phyloP scores from a whole-genome alignment of 2,888 invertebrate species.

The Kuschelorhynchus macadamiae region DNA sequence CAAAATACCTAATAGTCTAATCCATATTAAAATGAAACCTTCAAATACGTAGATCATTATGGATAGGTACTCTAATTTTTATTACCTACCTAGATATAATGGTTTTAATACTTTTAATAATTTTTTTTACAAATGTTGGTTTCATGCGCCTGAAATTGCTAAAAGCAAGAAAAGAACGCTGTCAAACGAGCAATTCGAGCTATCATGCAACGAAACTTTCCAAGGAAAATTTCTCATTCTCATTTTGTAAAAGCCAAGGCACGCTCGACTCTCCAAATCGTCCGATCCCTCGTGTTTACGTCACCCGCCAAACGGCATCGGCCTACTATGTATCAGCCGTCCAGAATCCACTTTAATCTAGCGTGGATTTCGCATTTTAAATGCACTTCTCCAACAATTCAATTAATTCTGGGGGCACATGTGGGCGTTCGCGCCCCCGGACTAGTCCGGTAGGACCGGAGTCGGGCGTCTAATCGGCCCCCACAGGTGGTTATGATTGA shows the following conservation, averaged over 20 bases:
- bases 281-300: slow-evolving; percentile 43
- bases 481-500: slow-evolving; percentile 46
- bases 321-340: slow-evolving; percentile 40
- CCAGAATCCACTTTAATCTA: slow-evolving; percentile 25
- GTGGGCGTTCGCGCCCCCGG: slow-evolving; percentile 37
- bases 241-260: slow-evolving; percentile 43
- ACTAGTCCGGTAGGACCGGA: slow-evolving; percentile 37
- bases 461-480: slow-evolving; percentile 38
- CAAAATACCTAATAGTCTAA: too few species aligned
- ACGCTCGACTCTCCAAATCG: slow-evolving; percentile 36
- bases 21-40: too few species aligned
- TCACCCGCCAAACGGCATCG: slow-evolving; percentile 34
- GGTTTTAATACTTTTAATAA: too few species aligned
- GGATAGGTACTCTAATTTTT: too few species aligned
- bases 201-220: slow-evolving; percentile 25
- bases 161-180: too few species aligned
- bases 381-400: slow-evolving; percentile 23
- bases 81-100: too few species aligned
- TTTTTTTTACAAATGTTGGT: too few species aligned
- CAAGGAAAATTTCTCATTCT: slow-evolving; percentile 26
- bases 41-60: too few species aligned
- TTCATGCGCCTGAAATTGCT: too few species aligned
- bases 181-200: too few species aligned
- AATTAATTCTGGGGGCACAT: slow-evolving; percentile 34
- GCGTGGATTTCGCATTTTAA: slow-evolving; percentile 26